These are phyloP conservation scores for Aleadryas rufinucha DNA, from an alignment of 2,113 vertebrate genomes.

Conservation along the genomic window DNA sequence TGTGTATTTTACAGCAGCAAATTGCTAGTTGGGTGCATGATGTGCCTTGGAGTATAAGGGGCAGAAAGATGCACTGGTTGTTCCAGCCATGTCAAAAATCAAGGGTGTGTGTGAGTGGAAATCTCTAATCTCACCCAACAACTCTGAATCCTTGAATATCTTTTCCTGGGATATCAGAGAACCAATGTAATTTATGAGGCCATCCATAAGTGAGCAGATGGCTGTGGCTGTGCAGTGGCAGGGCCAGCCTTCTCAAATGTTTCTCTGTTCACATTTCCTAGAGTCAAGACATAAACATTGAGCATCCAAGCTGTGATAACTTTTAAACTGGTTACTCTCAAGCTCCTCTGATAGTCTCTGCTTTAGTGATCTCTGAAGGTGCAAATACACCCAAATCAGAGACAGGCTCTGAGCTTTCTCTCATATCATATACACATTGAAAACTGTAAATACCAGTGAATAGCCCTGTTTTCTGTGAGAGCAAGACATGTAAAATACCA, in stretches of 20 bases:
- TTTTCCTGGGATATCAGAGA: background rate
- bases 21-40: background rate
- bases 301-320: background rate
- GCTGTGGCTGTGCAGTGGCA: background rate
- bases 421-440: accelerated
- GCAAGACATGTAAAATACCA: background rate
- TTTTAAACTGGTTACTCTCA: background rate
- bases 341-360: background rate
- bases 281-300: background rate
- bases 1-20: background rate
- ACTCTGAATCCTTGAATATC: background rate
- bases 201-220: background rate
- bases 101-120: background rate
- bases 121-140: background rate
- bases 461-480: background rate
- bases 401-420: background rate
- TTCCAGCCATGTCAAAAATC: background rate
- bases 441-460: background rate
- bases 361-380: background rate
- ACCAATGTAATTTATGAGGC: background rate
- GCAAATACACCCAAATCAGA: background rate
- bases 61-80: background rate
- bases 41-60: background rate
- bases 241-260: background rate
- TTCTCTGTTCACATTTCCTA: background rate